Percentiles rank a stretch among this genome's conserved stretches.
phyloP scores from a whole-genome alignment of 2,113 vertebrate genomes.

The Sakesphorus luctuosus region DNA sequence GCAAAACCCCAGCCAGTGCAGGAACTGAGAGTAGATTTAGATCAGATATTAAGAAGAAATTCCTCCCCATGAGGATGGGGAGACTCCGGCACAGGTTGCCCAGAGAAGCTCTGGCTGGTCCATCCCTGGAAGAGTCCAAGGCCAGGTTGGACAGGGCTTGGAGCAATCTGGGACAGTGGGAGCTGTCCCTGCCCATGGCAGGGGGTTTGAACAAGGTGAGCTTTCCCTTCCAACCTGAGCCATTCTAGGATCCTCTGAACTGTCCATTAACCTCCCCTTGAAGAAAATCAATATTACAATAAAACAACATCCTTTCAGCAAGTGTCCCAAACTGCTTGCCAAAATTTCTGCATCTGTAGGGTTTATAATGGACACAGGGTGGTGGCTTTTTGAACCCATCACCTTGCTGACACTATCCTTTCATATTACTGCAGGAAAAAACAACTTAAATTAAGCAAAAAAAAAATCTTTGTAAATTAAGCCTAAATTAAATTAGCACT shows the following conservation, averaged over 20 bases:
- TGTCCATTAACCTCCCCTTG: neutral
- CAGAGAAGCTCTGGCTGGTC: neutral
- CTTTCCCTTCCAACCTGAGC: neutral
- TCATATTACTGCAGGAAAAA: neutral
- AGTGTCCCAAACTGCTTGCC: neutral
- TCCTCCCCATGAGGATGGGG: neutral
- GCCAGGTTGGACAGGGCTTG: neutral
- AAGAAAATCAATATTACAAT: neutral
- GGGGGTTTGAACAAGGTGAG: neutral
- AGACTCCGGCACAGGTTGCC: neutral
- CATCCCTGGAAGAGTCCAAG: neutral
- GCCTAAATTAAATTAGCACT: neutral
- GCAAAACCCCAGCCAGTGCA: rapidly evolving
- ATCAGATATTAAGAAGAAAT: neutral
- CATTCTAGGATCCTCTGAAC: neutral
- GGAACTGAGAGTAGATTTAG: neutral
- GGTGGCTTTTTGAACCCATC: too few relatives aligned
- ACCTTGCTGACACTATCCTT: neutral
- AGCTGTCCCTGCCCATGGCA: neutral
- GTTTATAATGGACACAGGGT: neutral
- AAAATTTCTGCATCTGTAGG: neutral
- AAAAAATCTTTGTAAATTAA: neutral
- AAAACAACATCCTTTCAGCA: neutral
- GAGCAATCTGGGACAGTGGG: rapidly evolving
- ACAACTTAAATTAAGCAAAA: neutral